phyloP scores from a whole-genome alignment of 2,888 invertebrate species.

The Tinea pellionella region DNA sequence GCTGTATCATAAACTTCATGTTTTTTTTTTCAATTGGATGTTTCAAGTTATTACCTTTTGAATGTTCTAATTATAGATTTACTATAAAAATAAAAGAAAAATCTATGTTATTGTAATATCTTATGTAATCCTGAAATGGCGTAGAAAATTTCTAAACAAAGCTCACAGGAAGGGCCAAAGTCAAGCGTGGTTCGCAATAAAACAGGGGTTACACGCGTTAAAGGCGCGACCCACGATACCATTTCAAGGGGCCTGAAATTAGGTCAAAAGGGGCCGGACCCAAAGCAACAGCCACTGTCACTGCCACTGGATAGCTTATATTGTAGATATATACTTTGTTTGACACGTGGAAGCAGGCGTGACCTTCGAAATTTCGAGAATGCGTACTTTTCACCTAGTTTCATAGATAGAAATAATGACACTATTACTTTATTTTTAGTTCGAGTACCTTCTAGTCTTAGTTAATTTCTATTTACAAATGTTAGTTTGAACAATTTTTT shows the following conservation, averaged over 20 bases:
- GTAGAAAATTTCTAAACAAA: neutral
- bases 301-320: slow-evolving; percentile 34
- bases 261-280: slow-evolving; percentile 61
- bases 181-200: slow-evolving; percentile 2
- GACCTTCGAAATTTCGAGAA: slow-evolving; percentile 43
- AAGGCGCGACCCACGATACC: neutral
- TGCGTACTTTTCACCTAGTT: slow-evolving; percentile 14
- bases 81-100: neutral
- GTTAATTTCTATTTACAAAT: too few relatives aligned
- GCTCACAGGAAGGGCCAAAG: neutral
- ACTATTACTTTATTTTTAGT: neutral
- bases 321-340: slow-evolving; percentile 19
- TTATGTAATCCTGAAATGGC: neutral
- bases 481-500: too few relatives aligned
- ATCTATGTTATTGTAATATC: neutral
- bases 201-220: slow-evolving; percentile 5
- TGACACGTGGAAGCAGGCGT: slow-evolving; percentile 18
- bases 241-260: slow-evolving; percentile 51
- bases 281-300: slow-evolving; percentile 39
- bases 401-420: neutral
- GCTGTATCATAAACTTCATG: too few relatives aligned
- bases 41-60: too few relatives aligned
- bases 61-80: too few relatives aligned
- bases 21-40: too few relatives aligned
- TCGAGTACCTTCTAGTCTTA: too few relatives aligned